Evolutionary conservation across 2,113 vertebrate species (phyloP).

Genomic region (Microcebus lehilahytsara): DNA sequence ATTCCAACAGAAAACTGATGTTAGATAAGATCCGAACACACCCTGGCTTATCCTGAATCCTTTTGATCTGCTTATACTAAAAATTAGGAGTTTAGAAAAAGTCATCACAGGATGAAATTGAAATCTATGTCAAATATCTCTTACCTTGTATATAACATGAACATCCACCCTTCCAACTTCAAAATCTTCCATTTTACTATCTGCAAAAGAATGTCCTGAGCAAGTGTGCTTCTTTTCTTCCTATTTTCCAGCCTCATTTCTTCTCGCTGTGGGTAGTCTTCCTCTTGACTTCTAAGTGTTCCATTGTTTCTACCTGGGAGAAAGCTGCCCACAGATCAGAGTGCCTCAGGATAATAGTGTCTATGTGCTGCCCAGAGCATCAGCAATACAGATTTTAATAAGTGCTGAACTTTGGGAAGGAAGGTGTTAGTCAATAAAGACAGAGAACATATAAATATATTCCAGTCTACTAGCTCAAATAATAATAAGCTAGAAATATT

Average conservation of each 20-base stretch:
- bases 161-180: neutral
- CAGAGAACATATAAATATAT: neutral
- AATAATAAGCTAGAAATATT: neutral
- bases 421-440: neutral
- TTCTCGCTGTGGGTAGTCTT: neutral
- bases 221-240: neutral
- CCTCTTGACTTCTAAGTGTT: neutral
- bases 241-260: neutral
- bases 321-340: neutral
- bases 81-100: constrained; percentile 14
- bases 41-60: neutral
- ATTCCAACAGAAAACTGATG: neutral
- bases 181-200: neutral
- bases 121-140: neutral
- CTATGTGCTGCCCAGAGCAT: neutral
- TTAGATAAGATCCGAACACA: neutral
- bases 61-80: neutral
- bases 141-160: neutral
- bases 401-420: neutral
- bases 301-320: neutral
- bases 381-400: neutral
- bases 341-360: neutral
- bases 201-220: neutral
- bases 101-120: neutral
- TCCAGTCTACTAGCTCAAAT: neutral